Base-by-base conservation (phyloP, 1,140 invertebrate species). In the Centruroides vittatus region DNA sequence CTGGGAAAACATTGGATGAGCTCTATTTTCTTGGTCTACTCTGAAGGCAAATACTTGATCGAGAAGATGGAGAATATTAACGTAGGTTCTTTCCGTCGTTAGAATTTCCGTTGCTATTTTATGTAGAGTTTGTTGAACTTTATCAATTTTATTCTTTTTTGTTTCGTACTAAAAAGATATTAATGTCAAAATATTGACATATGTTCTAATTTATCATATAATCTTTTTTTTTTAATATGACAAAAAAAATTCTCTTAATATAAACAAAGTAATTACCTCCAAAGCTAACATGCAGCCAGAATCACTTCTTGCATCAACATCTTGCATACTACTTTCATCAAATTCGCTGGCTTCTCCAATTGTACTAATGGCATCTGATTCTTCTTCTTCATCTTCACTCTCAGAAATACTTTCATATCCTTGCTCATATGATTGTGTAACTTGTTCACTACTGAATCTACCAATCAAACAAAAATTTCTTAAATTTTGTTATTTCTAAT, bases 41-140 rank as follows among this genome's bases (percentile, higher is more conserved):
- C 74, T 71, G 61, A 76, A 77, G 64, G 78, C 76, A 64, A 80
- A 80, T n/a, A 75, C 73, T 72, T 80, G 77, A 67, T 80, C 78
- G 57, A 81, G 71, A 3, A 81, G 73, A 59, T 77, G 73, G 4
- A 81, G 70, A 46, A 76, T 73, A 23, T 67, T 64, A 3, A 80
- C 79, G 66, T 81, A 81, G 5, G 73, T 74, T 63, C 73, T 66
- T 67, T 81, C 79, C 8, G 79, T 80, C 5, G 73, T 72, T 13
- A 80, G 67, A 13, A 81, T 67, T 63, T 81, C 79, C 23, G 71
- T 62, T 11, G 77, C 78, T 35, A 80, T 76, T 64, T 73, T 71
- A 47, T 75, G 70, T n/a, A 76, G 68, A 53, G 67, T 67, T 47
- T 68, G 49, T 11, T 66, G 49, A 11, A 47, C 57, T 55, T 65